Evolutionary conservation across 2,888 invertebrate species (phyloP).

Genomic region (Keiferia lycopersicella): DNA sequence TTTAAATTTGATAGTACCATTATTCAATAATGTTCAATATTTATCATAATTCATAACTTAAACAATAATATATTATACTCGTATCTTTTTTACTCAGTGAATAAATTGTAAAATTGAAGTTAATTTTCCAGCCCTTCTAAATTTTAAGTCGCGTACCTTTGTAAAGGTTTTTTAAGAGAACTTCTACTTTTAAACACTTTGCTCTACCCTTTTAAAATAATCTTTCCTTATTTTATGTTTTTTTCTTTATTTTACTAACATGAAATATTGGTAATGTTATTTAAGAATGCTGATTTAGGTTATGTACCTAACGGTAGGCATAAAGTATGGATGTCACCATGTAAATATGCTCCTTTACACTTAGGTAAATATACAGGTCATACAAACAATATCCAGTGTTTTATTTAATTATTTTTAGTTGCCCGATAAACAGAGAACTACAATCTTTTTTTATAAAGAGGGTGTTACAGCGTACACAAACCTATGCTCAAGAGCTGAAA

Average conservation of each 20-base stretch:
- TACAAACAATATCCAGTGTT: constrained; percentile 50
- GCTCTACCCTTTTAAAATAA: neutral
- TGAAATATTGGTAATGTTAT: neutral
- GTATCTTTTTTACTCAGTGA: no score
- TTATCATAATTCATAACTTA: no score
- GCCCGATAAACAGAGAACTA: neutral
- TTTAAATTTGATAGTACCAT: no score
- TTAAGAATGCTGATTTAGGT: constrained; percentile 26
- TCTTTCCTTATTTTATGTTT: neutral
- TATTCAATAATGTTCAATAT: no score
- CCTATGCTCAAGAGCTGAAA: no score
- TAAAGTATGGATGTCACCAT: constrained; percentile 66
- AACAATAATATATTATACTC: no score
- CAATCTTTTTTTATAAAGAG: no score
- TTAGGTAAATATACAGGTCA: constrained; percentile 78
- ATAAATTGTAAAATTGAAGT: no score
- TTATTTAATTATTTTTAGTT: constrained; percentile 28
- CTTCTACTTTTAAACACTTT: neutral
- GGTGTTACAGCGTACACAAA: no score
- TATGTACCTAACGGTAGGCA: constrained; percentile 25
- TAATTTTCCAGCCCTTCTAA: no score
- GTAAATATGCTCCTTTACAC: constrained; percentile 81
- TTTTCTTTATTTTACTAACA: constrained; percentile 7
- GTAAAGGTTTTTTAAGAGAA: no score
- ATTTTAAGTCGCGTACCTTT: no score